A percentile compares a stretch with the other conserved stretches of the same genome.
These are phyloP conservation scores for Myiagra hebetior DNA, from an alignment of 2,113 vertebrate genomes.

Conservation along the genomic window DNA sequence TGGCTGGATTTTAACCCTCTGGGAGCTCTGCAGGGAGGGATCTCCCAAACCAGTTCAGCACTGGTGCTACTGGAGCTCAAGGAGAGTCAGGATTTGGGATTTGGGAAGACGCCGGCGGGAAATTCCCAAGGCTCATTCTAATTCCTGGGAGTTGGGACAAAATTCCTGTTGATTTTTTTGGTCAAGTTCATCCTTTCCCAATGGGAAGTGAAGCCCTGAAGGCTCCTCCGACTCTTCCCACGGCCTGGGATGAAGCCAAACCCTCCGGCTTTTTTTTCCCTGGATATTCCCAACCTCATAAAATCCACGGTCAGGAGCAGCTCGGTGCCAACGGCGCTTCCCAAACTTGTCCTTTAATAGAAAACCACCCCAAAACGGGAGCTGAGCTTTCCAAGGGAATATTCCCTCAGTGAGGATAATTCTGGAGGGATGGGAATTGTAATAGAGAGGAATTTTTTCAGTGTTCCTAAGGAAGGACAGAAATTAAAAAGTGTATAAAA, in stretches of 20 bases:
- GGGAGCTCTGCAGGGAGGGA: not conserved
- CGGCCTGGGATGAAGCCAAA: not conserved
- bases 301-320: not conserved
- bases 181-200: not conserved
- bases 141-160: not conserved
- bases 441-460: accelerated
- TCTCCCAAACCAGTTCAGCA: not conserved
- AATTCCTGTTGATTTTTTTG: not conserved
- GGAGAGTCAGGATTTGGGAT: not conserved
- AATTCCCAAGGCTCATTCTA: accelerated
- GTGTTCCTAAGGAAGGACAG: not conserved
- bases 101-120: accelerated
- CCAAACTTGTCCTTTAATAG: accelerated
- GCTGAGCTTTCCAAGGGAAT: not conserved
- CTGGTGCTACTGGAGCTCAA: not conserved
- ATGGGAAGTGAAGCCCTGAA: accelerated
- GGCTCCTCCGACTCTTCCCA: not conserved
- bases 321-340: accelerated
- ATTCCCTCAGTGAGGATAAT: not conserved
- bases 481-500: not conserved
- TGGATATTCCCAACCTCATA: not conserved
- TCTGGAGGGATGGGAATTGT: not conserved
- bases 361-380: not conserved
- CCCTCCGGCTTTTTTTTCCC: not conserved
- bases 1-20: not conserved